phyloP scores from a whole-genome alignment of 1,140 invertebrate species.

The Venustaconcha ellipsiformis region DNA sequence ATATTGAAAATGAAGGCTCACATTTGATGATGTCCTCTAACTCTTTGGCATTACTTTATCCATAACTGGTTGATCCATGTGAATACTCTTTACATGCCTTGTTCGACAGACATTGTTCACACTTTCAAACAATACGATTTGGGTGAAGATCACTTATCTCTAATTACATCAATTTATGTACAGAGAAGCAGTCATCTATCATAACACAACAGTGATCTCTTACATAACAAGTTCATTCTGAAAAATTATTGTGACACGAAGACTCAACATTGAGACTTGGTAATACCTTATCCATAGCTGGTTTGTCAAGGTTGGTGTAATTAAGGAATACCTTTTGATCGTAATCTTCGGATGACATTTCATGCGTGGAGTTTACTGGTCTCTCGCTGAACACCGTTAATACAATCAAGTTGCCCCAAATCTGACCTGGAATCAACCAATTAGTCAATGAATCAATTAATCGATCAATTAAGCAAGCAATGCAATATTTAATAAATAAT shows the following conservation, averaged over 20 bases:
- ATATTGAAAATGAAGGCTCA: neutral
- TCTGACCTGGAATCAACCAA: slow-evolving; percentile 29
- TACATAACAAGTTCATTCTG: neutral
- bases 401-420: slow-evolving; percentile 94
- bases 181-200: too few relatives aligned
- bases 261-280: too few relatives aligned
- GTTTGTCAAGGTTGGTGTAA: slow-evolving; percentile 42
- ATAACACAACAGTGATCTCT: too few relatives aligned
- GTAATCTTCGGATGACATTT: slow-evolving; percentile 70
- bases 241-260: neutral
- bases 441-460: neutral
- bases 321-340: slow-evolving; percentile 69
- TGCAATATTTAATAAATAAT: neutral
- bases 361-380: slow-evolving; percentile 18
- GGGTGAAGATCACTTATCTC: too few relatives aligned
- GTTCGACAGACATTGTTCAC: too few relatives aligned
- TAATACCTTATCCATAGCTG: slow-evolving; percentile 30
- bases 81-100: too few relatives aligned
- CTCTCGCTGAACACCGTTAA: slow-evolving; percentile 81
- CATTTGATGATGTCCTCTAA: neutral
- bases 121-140: too few relatives aligned
- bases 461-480: neutral
- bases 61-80: too few relatives aligned
- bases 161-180: neutral
- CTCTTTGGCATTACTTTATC: neutral